Evolutionary conservation across 2,113 vertebrate genomes (phyloP).

Genomic region (Ammodramus savannarum): DNA sequence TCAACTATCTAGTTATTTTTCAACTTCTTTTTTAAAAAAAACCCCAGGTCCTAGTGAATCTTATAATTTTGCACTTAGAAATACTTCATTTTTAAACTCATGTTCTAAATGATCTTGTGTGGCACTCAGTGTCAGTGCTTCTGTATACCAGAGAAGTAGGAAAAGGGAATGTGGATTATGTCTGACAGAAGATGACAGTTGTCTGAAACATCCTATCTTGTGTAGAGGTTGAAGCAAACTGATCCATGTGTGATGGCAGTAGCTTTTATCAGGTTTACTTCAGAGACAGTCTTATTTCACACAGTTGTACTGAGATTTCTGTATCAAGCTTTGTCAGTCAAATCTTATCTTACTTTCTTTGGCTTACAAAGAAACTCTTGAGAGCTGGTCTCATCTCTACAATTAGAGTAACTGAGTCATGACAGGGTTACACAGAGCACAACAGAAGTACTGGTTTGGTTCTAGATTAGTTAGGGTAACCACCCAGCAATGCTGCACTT

Average conservation of each 20-base stretch:
- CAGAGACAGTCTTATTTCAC: neutral
- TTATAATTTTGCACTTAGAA: neutral
- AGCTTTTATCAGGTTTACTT: neutral
- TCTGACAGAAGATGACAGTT: neutral
- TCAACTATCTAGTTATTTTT: neutral
- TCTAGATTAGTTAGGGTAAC: neutral
- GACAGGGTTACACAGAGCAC: neutral
- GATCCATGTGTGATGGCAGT: neutral
- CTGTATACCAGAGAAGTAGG: neutral
- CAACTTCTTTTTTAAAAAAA: neutral
- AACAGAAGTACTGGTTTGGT: neutral
- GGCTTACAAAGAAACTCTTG: neutral
- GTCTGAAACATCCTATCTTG: neutral
- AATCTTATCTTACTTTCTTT: neutral
- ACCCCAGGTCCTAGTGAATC: neutral
- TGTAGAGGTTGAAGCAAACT: neutral
- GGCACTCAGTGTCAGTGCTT: accelerated
- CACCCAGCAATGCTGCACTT: neutral
- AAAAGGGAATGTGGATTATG: neutral
- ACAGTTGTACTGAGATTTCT: neutral
- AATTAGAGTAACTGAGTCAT: neutral
- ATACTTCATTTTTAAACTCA: neutral
- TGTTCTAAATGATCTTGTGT: neutral
- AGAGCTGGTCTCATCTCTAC: neutral
- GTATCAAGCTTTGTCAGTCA: neutral